phyloP scores from a whole-genome alignment of 2,797 vertebrate species.

The Thalassophryne amazonica region DNA sequence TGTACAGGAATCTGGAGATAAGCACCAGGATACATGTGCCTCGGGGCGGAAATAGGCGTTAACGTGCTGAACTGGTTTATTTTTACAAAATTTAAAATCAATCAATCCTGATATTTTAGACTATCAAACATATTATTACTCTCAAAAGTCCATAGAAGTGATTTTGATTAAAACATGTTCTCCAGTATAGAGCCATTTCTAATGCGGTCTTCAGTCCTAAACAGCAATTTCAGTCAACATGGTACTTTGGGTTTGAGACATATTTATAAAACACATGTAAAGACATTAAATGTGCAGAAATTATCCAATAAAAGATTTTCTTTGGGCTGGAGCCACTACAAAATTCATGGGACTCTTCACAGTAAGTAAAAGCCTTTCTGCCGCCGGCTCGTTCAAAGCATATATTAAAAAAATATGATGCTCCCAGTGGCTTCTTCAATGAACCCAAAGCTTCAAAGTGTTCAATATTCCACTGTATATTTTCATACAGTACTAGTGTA shows the following conservation, averaged over 20 bases:
- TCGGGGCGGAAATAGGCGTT: too few species aligned
- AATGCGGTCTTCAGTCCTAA: background rate
- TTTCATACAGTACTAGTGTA: background rate
- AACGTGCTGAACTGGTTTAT: too few species aligned
- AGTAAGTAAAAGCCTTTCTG: background rate
- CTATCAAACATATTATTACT: background rate
- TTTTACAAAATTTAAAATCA: too few species aligned
- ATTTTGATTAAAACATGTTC: background rate
- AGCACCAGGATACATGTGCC: too few species aligned
- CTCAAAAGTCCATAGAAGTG: too few species aligned
- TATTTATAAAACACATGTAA: too few species aligned
- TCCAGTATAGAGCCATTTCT: slow-evolving; percentile 2
- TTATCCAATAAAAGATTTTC: slow-evolving; percentile 1
- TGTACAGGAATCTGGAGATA: too few species aligned
- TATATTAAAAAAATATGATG: background rate
- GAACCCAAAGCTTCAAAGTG: background rate
- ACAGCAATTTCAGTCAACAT: background rate
- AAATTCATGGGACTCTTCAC: background rate
- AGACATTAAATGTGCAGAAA: slow-evolving; percentile 3
- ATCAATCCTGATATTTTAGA: too few species aligned
- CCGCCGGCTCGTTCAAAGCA: background rate
- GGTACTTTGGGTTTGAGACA: background rate
- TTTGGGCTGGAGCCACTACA: background rate
- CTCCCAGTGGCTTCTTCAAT: background rate
- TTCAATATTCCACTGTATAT: background rate